Percentiles rank a stretch among this genome's conserved stretches.
Evolutionary conservation across 2,113 vertebrate genomes (phyloP).

Genomic region (Mormyrus iriodes): DNA sequence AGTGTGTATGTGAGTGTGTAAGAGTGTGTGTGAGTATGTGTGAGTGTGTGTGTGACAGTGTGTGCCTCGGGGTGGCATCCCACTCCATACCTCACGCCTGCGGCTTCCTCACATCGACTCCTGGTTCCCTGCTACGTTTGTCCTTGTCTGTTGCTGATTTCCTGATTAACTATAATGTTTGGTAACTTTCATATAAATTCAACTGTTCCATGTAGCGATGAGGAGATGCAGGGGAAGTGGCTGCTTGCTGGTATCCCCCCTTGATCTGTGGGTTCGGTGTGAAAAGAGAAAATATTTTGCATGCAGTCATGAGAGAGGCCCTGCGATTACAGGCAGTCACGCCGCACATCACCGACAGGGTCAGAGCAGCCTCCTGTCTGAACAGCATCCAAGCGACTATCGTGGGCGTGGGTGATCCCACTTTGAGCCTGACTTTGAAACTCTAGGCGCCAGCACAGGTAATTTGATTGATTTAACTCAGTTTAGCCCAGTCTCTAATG

Average conservation of each 20-base stretch:
- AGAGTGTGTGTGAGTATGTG: neutral
- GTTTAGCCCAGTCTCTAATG: constrained; percentile 6
- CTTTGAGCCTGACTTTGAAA: constrained; percentile 3
- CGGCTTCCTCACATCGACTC: neutral
- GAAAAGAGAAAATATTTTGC: neutral
- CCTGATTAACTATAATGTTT: neutral
- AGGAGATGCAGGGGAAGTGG: neutral
- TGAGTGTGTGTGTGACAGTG: neutral
- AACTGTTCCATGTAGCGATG: neutral
- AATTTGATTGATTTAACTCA: constrained; percentile 11
- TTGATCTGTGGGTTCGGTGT: neutral
- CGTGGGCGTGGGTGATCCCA: neutral
- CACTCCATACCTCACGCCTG: neutral
- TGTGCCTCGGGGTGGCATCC: neutral
- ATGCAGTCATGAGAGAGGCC: neutral
- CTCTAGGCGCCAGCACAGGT: neutral
- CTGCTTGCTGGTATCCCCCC: neutral
- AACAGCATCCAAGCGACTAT: neutral
- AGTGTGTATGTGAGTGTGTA: neutral
- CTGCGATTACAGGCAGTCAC: neutral
- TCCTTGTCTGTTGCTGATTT: neutral
- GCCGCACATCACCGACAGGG: neutral
- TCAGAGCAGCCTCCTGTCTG: neutral
- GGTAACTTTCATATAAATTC: neutral
- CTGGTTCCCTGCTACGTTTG: neutral